Base-by-base conservation (phyloP, 2,797 vertebrate species). In the Enoplosus armatus region DNA sequence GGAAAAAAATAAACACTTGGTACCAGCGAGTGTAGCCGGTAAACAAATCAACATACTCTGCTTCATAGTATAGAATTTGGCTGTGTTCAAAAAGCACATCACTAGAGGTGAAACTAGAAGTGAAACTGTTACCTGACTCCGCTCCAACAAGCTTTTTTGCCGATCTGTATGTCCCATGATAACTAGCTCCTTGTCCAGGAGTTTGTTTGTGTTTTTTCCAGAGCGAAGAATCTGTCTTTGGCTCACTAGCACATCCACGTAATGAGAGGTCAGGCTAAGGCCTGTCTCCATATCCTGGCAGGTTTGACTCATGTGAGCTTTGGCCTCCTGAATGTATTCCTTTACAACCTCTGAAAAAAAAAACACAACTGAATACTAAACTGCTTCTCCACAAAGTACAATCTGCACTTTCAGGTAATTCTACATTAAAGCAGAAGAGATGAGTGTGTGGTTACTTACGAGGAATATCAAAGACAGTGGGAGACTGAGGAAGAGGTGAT, bases 171-270 rank as follows among this genome's bases (percentile, higher is more conserved):
- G 93, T 81, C 95, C 95, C 31, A 92, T 95, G 33, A 90, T 91
- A 37, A 94, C 75, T 2, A 96, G 83, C n/a, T 96, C 96, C 66
- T 96, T 97, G 79, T 97, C 96, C 64, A 94, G 80, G 79, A 90
- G 90, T 89, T 96, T 97, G 85, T 84, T 89, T 0, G 85, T 73
- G 6, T 86, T 95, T 79, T 95, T 97, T n/a, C 94, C 95, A 0
- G 87, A 78, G 45, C 79, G 93, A 47, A 95, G 92, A 39, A 90
- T 77, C 85, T 94, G 95, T 50, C 94, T 94, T 77, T 89, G 92
- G 64, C 95, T 87, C 72, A 98, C 82, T 3, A 87, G 89, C 15
- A 91, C 75, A 4, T 97, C 95, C 20, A 97, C 91, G 20, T 96
- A 97, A 54, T 96, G 92, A 54, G 91, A 92, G 0, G 91, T 94